Base-by-base conservation (phyloP, 2,888 invertebrate genomes). In the Atrina japonica region DNA sequence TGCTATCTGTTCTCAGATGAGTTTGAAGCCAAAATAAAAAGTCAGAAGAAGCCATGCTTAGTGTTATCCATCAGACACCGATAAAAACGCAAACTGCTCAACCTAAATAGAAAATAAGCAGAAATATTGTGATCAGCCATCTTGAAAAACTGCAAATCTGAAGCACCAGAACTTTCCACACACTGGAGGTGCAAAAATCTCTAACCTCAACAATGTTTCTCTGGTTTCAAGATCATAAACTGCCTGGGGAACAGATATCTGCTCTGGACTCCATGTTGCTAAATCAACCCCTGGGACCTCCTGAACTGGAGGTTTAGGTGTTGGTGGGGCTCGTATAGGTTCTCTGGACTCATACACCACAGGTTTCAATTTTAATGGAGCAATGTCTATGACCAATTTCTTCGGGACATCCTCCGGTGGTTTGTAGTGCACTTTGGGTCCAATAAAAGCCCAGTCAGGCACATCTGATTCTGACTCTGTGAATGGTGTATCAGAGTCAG, bases 251-350 rank as follows among this genome's bases (percentile, higher is more conserved):
- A 72, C 68, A n/a, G 58, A 18, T n/a, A 16, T 58, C n/a, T 55
- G 49, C 1, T 63, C 59, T 50, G 72, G 72, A 18, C 27, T 59
- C 72, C 72, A 72, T 56, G 56, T 29, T 2, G 52, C n/a, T 14
- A 50, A 30, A 18, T 63, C 61, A 18, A 56, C 66, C 21, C 49
- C 61, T n/a, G 52, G 49, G 7, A 61, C 29, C 23, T 61, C 55
- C 21, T 40, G 41, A n/a, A 47, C 40, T 16, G 29, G 52, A n/a
- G 45, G 53, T 49, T 58, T 58, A 6, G 66, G 66, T 11, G 25
- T 23, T 11, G 45, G 25, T 3, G 63, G 63, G 27, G 45, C 50
- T 16, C 35, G 16, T 2, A 61, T n/a, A 11, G 63, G 63, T 27
- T 55, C 50, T n/a, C 35, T 14, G 7, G 45, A 25, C 35, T 58